A percentile compares a stretch with the other conserved stretches of the same genome.
phyloP scores from a whole-genome alignment of 1,140 invertebrate genomes.

The Gryon sp. region DNA sequence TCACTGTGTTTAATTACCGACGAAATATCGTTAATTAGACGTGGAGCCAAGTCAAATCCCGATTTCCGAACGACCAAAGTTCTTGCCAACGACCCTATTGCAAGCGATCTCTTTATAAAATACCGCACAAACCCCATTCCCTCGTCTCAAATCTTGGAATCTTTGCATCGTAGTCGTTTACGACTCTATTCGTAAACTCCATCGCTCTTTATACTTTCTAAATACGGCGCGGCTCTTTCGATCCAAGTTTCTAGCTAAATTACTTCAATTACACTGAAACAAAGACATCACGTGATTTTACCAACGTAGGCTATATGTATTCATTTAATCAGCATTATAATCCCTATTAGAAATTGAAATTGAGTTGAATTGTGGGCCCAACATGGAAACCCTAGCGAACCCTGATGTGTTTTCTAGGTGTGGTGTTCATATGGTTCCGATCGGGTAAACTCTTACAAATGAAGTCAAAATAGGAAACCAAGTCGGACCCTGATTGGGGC shows the following conservation, averaged over 20 bases:
- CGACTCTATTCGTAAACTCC: slow-evolving; percentile 44
- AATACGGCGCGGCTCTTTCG: slow-evolving; percentile 25
- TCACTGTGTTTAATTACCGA: slow-evolving; percentile 77
- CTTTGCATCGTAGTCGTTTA: slow-evolving; percentile 34
- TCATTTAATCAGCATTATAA: too few relatives aligned
- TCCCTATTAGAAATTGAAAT: too few relatives aligned
- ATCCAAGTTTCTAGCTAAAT: slow-evolving; percentile 26
- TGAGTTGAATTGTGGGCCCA: too few relatives aligned
- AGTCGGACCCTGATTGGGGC: too few relatives aligned
- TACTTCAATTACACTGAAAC: slow-evolving; percentile 17
- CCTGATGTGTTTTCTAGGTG: too few relatives aligned
- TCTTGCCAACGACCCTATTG: slow-evolving; percentile 65
- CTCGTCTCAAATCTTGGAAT: slow-evolving; percentile 27
- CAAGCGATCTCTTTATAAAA: slow-evolving; percentile 70
- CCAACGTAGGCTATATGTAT: too few relatives aligned
- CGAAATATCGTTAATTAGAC: slow-evolving; percentile 79
- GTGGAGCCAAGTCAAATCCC: slow-evolving; percentile 55
- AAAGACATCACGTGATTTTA: slow-evolving; percentile 13
- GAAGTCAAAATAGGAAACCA: too few relatives aligned
- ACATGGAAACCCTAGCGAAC: too few relatives aligned
- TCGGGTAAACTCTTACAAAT: too few relatives aligned
- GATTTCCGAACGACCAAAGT: slow-evolving; percentile 67
- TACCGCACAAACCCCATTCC: slow-evolving; percentile 56
- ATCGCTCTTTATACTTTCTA: slow-evolving; percentile 43
- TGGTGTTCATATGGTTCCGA: too few relatives aligned